Evolutionary conservation across 2,888 invertebrate genomes (phyloP), one percentile per base, ranked within the genome.

Genomic region (Drosophila phalerata): DNA sequence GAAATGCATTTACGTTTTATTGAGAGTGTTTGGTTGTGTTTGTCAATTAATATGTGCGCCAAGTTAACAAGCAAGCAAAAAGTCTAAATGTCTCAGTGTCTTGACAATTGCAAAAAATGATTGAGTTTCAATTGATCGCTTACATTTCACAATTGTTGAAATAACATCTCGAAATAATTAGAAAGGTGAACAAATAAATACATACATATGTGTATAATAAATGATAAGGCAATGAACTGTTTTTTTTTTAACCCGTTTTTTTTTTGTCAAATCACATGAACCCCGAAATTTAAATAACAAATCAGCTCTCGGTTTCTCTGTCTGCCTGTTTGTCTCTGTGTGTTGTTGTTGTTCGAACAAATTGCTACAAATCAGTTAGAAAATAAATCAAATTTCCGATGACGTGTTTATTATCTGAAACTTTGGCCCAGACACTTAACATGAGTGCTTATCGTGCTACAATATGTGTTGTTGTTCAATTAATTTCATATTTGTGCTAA

Each of bases 371-470:
- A 63, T 74, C 69, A 69, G 25, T 48, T 42, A 19, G 9, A 17
- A 34, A 51, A 62, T 63, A 52, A 76, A 71, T 75, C 43, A 74
- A 58, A 58, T 38, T 38, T 11, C 15, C 38, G 38, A 40, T 52
- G 65, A 71, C 71, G 60, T 42, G 62, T 37, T 34, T 34, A 51
- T 60, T 66, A 70, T 66, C 61, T 40, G 15, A 34, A 65, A 69
- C 64, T 75, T 75, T 69, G 51, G 63, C 64, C 60, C 57, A 57
- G 15, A 32, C 51, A 60, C 43, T 67, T 42, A 32, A 11, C 56
- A 52, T 47, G 43, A 45, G 53, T 19, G 32, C 43, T 67, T 67
- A 73, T 74, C 63, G 42, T 45, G 52, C 19, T 28, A 15, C 22
- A 34, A 25, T 45, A 22, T 56, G 43, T 37, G 34, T 22, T 61